Evolutionary conservation across 2,888 invertebrate species (phyloP), one percentile per base, ranked within the genome.

Genomic region (Carterocephalus palaemon): DNA sequence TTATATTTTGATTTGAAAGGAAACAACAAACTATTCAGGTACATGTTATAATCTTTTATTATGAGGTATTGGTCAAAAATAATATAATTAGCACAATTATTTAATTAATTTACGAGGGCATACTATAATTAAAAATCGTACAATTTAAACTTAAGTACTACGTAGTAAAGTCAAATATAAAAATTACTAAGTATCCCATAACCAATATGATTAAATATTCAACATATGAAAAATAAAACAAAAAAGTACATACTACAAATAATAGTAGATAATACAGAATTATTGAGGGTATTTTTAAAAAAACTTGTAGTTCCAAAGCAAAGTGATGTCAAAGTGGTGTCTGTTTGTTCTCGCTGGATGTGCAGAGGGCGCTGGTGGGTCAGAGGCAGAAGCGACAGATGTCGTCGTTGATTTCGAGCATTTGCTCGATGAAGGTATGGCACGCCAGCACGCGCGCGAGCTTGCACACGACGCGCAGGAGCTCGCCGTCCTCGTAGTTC

Each of bases 331-430:
- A n/a, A n/a, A n/a, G n/a, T n/a, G n/a, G n/a, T n/a, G n/a, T n/a
- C n/a, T n/a, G n/a, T n/a, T n/a, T n/a, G n/a, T n/a, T n/a, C n/a
- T n/a, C n/a, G n/a, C n/a, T n/a, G n/a, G n/a, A n/a, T n/a, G n/a
- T n/a, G n/a, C 5, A 29, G 29, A 29, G 15, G 16, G 29, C 29
- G 29, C 16, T 29, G 29, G 16, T n/a, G 8, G 49, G 70, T 79
- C 70, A 85, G 72, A 92, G 91, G 52, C 94, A 92, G 80, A 95
- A 89, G 62, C 89, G 89, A 74, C 92, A 92, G 70, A 96, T 95
- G 67, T 92, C 91, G 53, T 92, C 89, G 80, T 96, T 95, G 66
- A 96, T 93, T 58, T 91, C 90, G 55, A 95, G 83, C 64, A 94
- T 86, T 76, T 95, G 94, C 36, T 89, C 89, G 60, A 95, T 88